Evolutionary conservation across 2,113 vertebrate genomes (phyloP).

Genomic region (Mobula hypostoma): DNA sequence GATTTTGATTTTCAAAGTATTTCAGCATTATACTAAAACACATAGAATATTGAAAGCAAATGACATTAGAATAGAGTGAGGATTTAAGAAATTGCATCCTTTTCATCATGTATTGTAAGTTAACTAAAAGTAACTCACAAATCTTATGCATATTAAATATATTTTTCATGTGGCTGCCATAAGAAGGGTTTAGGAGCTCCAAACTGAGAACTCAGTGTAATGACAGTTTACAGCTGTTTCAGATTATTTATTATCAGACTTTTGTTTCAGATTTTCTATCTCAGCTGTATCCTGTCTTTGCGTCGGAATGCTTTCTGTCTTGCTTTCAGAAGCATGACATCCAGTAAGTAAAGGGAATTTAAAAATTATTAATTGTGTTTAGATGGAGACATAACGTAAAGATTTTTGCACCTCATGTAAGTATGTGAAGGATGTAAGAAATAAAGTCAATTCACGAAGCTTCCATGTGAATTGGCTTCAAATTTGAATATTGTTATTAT

Average conservation of each 20-base stretch:
- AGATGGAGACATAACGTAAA: too few species aligned
- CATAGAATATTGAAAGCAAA: neutral
- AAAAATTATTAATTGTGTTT: neutral
- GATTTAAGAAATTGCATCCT: neutral
- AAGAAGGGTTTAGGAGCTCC: neutral
- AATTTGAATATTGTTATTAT: neutral
- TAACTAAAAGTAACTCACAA: neutral
- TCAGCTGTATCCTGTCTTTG: too few species aligned
- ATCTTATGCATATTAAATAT: neutral
- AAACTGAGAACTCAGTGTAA: neutral
- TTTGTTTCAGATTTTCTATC: too few species aligned
- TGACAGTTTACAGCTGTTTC: too few species aligned
- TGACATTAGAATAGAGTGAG: neutral
- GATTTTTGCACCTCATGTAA: too few species aligned
- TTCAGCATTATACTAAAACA: neutral
- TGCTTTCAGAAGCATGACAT: neutral
- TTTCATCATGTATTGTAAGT: neutral
- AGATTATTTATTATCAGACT: too few species aligned
- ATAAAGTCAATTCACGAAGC: neutral
- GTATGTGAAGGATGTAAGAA: too few species aligned
- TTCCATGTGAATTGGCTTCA: neutral
- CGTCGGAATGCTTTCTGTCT: too few species aligned
- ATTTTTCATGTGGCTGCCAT: neutral
- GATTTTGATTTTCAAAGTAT: neutral
- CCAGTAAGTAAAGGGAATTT: neutral